phyloP scores from a whole-genome alignment of 2,888 invertebrate species.

The Patella pellucida region DNA sequence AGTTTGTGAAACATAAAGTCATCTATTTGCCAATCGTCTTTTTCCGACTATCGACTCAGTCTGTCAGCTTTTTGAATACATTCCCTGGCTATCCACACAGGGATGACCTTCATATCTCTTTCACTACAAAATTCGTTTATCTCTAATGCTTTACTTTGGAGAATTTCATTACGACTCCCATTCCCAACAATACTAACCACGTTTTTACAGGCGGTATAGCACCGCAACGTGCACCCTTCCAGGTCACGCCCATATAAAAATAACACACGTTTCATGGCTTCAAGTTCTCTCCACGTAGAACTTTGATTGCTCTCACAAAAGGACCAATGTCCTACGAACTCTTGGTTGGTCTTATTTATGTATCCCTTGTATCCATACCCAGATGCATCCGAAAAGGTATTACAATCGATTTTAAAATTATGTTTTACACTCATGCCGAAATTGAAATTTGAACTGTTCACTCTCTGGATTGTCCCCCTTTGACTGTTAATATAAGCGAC shows the following conservation, averaged over 20 bases:
- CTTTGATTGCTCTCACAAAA: neutral
- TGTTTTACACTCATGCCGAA: no score
- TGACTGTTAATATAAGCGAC: no score
- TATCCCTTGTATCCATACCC: no score
- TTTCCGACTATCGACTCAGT: slow-evolving; percentile 20
- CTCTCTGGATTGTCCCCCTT: no score
- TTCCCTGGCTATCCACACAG: slow-evolving; percentile 24
- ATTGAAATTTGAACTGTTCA: no score
- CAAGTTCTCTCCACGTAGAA: slow-evolving; percentile 23
- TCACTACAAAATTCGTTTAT: slow-evolving; percentile 12
- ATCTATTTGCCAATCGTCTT: slow-evolving; percentile 22
- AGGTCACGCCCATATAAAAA: neutral
- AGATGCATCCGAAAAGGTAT: no score
- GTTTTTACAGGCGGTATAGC: slow-evolving; percentile 28
- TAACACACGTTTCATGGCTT: slow-evolving; percentile 13
- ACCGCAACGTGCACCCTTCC: neutral
- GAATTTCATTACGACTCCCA: slow-evolving; percentile 26
- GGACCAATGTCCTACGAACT: slow-evolving; percentile 12
- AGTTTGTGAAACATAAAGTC: slow-evolving; percentile 10
- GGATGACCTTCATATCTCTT: slow-evolving; percentile 6
- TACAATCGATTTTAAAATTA: no score
- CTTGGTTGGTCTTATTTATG: neutral
- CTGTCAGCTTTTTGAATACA: slow-evolving; percentile 18
- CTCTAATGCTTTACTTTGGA: slow-evolving; percentile 16
- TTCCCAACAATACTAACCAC: slow-evolving; percentile 21